These are phyloP conservation scores for Symphodus melops DNA, from an alignment of 2,113 vertebrate genomes.

Conservation along the genomic window DNA sequence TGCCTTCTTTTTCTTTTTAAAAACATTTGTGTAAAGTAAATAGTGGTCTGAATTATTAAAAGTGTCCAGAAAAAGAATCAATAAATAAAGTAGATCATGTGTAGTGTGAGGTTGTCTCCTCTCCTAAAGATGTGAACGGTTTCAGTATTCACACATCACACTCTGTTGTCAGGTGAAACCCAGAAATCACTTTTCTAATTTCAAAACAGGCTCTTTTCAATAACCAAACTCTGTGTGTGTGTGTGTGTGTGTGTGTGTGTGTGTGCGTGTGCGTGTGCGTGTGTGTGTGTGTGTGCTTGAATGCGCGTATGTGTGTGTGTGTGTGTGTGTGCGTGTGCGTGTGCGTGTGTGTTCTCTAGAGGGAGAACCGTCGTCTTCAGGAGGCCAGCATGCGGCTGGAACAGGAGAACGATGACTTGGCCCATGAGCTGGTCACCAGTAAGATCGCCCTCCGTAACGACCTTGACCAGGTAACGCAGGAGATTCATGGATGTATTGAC, in stretches of 20 bases:
- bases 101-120: too few relatives aligned
- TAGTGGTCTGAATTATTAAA: too few relatives aligned
- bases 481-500: neutral
- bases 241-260: neutral
- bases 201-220: too few relatives aligned
- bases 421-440: conserved; percentile 98
- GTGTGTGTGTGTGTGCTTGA: neutral
- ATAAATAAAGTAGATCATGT: too few relatives aligned
- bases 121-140: too few relatives aligned
- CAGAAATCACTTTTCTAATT: too few relatives aligned
- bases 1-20: too few relatives aligned
- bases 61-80: too few relatives aligned
- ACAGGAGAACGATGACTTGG: conserved; percentile 98
- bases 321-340: neutral
- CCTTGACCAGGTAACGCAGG: conserved; percentile 91
- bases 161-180: too few relatives aligned
- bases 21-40: too few relatives aligned
- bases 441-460: conserved; percentile 98
- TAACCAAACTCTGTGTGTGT: too few relatives aligned
- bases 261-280: neutral
- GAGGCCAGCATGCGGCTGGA: conserved; percentile 98
- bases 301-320: neutral
- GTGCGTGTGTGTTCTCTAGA: conserved; percentile 79
- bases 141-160: too few relatives aligned
- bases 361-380: conserved; percentile 96